A percentile compares a stretch with the other conserved stretches of the same genome.
These are phyloP conservation scores for Celastrina argiolus DNA, from an alignment of 2,888 invertebrate genomes.

Conservation along the genomic window DNA sequence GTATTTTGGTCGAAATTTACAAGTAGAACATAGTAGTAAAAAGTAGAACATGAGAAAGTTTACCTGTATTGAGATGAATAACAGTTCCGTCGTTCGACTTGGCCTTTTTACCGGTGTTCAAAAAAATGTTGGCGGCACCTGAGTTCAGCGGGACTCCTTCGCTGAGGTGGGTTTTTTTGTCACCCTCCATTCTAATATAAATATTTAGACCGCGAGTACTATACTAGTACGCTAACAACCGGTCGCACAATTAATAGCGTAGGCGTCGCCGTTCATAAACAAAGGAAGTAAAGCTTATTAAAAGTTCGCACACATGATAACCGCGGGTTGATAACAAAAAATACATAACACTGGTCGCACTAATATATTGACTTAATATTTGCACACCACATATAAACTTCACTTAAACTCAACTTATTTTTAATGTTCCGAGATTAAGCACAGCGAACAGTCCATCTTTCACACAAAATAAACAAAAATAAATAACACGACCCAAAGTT, in stretches of 20 bases:
- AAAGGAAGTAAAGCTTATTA: conserved; percentile 65
- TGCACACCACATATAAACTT: conserved; percentile 30
- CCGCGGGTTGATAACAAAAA: conserved; percentile 52
- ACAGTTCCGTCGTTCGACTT: conserved; percentile 65
- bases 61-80: conserved; percentile 70
- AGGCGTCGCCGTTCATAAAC: conserved; percentile 66
- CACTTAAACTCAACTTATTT: conserved; percentile 34
- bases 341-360: conserved; percentile 40
- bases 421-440: conserved; percentile 39
- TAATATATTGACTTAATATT: conserved; percentile 25
- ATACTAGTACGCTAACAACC: conserved; percentile 48
- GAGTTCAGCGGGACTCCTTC: conserved; percentile 67
- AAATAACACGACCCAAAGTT: conserved; percentile 52
- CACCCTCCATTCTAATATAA: conserved; percentile 55
- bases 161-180: conserved; percentile 60
- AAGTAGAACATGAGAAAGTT: background rate
- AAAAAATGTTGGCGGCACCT: conserved; percentile 68
- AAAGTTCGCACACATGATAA: conserved; percentile 63
- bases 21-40: background rate
- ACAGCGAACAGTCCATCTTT: conserved; percentile 33
- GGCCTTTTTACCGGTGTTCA: conserved; percentile 62
- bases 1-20: conserved; percentile 24
- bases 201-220: conserved; percentile 32
- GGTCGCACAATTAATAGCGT: conserved; percentile 49
- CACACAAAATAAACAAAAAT: conserved; percentile 45